Evolutionary conservation across 2,888 invertebrate species (phyloP).

Genomic region (Trichopria drosophilae): DNA sequence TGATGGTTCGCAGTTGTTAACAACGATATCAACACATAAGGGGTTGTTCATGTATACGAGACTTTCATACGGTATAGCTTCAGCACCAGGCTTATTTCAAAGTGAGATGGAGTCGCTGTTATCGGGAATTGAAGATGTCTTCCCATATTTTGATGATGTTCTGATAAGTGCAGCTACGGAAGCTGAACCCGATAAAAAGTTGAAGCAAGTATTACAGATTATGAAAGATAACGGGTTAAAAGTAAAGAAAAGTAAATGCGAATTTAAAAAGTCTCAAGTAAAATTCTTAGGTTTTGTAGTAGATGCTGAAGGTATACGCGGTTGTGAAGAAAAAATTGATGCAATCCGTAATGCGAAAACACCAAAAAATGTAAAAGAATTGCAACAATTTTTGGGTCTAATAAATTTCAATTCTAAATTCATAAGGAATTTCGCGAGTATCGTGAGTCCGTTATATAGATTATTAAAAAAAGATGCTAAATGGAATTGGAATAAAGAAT

Average conservation of each 20-base stretch:
- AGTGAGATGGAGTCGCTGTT: neutral
- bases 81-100: no score
- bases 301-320: slow-evolving; percentile 32
- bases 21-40: no score
- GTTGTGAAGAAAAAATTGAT: slow-evolving; percentile 31
- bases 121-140: neutral
- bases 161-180: no score
- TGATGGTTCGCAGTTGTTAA: slow-evolving; percentile 37
- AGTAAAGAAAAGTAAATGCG: neutral
- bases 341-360: slow-evolving; percentile 31
- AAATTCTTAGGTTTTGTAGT: neutral
- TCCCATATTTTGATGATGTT: neutral
- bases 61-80: slow-evolving; percentile 27
- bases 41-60: slow-evolving; percentile 37
- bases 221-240: slow-evolving; percentile 11
- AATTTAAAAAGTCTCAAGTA: neutral
- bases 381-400: slow-evolving; percentile 40
- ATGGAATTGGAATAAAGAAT: neutral
- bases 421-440: neutral
- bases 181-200: neutral
- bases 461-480: neutral
- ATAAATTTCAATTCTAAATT: slow-evolving; percentile 47
- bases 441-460: neutral
- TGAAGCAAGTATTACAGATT: slow-evolving; percentile 30
- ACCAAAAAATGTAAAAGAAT: slow-evolving; percentile 29